Evolutionary conservation across 2,888 invertebrate species (phyloP).

Genomic region (Hydraecia micacea): DNA sequence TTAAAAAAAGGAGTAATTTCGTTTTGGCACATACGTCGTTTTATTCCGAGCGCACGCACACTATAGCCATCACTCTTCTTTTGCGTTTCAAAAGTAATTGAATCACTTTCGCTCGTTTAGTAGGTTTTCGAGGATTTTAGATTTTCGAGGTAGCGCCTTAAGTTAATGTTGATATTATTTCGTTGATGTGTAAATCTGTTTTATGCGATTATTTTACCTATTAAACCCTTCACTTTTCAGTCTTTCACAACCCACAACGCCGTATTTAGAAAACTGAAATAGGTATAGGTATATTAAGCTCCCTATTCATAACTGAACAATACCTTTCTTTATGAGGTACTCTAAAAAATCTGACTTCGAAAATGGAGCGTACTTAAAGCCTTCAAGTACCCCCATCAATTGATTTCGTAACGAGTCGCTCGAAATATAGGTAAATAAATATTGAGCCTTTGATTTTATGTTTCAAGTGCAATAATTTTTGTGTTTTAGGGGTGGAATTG

Average conservation of each 20-base stretch:
- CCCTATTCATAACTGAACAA: slow-evolving; percentile 41
- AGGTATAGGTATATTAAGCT: slow-evolving; percentile 28
- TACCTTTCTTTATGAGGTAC: slow-evolving; percentile 46
- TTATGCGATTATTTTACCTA: background rate
- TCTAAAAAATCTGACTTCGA: slow-evolving; percentile 32
- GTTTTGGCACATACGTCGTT: too few relatives aligned
- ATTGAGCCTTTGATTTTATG: slow-evolving; percentile 8
- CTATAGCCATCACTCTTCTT: too few relatives aligned
- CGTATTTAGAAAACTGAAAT: slow-evolving; percentile 15
- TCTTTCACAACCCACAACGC: slow-evolving; percentile 18
- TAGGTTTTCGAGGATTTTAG: too few relatives aligned
- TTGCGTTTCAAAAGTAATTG: too few relatives aligned
- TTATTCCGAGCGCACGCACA: too few relatives aligned
- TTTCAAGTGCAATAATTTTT: slow-evolving; percentile 16
- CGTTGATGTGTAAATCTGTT: background rate
- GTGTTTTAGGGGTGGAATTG: background rate
- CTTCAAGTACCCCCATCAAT: slow-evolving; percentile 32
- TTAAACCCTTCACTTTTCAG: slow-evolving; percentile 10
- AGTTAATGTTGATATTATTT: background rate
- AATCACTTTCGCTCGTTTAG: too few relatives aligned
- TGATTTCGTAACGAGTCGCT: slow-evolving; percentile 29
- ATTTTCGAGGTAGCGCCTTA: too few relatives aligned
- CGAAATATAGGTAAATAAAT: slow-evolving; percentile 41
- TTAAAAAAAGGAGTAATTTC: too few relatives aligned
- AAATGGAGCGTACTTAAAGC: slow-evolving; percentile 34